These are phyloP conservation scores for Eurypyga helias DNA, from an alignment of 2,113 vertebrate species.

Conservation along the genomic window DNA sequence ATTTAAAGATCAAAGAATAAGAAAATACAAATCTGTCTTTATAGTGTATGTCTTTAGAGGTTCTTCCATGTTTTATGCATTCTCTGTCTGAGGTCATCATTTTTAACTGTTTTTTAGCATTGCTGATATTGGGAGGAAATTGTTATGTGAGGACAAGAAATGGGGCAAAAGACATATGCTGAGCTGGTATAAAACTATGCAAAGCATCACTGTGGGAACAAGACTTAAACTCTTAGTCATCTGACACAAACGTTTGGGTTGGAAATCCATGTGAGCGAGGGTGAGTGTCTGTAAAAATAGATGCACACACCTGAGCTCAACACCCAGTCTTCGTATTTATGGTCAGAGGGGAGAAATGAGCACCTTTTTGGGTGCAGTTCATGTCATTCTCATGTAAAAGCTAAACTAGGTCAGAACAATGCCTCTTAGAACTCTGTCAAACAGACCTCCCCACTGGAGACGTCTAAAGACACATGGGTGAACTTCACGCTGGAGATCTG, in stretches of 20 bases:
- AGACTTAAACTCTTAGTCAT: background rate
- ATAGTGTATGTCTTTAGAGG: background rate
- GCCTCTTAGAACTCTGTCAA: background rate
- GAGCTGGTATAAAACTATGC: background rate
- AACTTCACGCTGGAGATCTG: background rate
- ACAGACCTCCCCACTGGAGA: fast-evolving
- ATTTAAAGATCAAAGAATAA: background rate
- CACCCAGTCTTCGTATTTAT: background rate
- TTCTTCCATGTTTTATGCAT: background rate
- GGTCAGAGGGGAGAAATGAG: background rate
- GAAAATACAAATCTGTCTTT: background rate
- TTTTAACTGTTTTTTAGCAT: background rate
- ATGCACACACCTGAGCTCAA: background rate
- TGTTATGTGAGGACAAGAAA: background rate
- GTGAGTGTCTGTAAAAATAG: background rate
- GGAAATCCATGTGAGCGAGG: background rate
- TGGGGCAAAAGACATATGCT: background rate
- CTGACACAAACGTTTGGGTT: background rate
- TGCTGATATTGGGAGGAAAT: background rate
- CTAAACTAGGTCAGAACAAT: background rate
- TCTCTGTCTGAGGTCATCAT: background rate
- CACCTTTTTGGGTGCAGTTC: background rate
- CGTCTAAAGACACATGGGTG: background rate
- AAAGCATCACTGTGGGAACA: background rate
- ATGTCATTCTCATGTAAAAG: background rate